Evolutionary conservation across 2,888 invertebrate species (phyloP).

Genomic region (Cosmorhoe ocellata): DNA sequence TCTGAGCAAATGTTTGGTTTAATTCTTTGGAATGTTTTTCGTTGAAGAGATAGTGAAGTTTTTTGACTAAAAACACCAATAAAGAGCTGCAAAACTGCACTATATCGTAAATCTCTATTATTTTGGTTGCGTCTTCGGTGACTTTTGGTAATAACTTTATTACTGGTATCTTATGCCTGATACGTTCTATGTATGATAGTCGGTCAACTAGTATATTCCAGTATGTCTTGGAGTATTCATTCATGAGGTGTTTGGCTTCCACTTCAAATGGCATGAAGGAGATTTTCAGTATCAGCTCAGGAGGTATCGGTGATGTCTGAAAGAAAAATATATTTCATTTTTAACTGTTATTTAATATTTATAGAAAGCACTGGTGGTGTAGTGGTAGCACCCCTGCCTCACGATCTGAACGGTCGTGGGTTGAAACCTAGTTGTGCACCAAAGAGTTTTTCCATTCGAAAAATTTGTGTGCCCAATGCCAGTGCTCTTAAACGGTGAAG

Average conservation of each 20-base stretch:
- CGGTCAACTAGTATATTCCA: slow-evolving; percentile 67
- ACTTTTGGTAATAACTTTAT: slow-evolving; percentile 60
- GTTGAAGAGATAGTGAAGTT: slow-evolving; percentile 55
- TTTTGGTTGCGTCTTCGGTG: slow-evolving; percentile 53
- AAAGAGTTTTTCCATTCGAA: no score
- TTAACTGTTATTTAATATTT: no score
- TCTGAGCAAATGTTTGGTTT: slow-evolving; percentile 43
- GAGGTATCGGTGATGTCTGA: slow-evolving; percentile 53
- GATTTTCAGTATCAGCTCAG: slow-evolving; percentile 63
- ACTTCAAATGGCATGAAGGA: slow-evolving; percentile 67
- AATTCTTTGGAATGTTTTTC: slow-evolving; percentile 46
- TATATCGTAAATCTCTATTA: slow-evolving; percentile 56
- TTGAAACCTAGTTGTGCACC: no score
- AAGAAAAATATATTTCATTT: slow-evolving; percentile 30
- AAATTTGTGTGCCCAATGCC: no score
- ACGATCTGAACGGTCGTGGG: no score
- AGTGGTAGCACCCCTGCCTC: no score
- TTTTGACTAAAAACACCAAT: slow-evolving; percentile 58
- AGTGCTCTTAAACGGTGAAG: no score
- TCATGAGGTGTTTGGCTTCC: slow-evolving; percentile 46
- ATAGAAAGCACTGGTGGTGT: no score
- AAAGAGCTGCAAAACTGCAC: slow-evolving; percentile 54
- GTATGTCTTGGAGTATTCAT: slow-evolving; percentile 65
- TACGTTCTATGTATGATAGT: slow-evolving; percentile 57
- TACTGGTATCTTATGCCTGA: slow-evolving; percentile 50